Base-by-base conservation (phyloP, 2,888 invertebrate genomes). In the Prosopocoilus inquinatus region DNA sequence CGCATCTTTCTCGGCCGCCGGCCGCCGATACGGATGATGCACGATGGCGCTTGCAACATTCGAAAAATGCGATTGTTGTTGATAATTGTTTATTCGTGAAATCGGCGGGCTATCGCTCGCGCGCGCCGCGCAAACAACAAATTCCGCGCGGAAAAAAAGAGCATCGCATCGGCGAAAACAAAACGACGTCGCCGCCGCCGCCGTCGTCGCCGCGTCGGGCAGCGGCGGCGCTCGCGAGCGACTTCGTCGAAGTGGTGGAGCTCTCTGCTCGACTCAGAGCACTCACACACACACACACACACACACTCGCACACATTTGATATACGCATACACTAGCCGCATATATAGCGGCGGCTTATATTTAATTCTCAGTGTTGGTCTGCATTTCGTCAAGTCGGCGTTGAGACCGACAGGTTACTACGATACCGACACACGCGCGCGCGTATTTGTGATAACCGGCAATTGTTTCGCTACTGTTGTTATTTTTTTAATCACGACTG, bases 331-430 rank as follows among this genome's bases (percentile, higher is more conserved):
- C 41, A 41, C 41, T 41, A 41, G 38, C 11, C 15, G 16, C 12
- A 41, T 15, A 41, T 38, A 38, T 38, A 38, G 11, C 13, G 12
- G 41, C 41, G n/a, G 41, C 41, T 11, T 41, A 16, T 41, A 16
- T 41, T 15, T 16, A 41, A 41, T 41, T 41, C 41, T 41, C 41
- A 41, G 41, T 41, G 41, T 41, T 41, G 41, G 41, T 41, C 41
- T 16, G 41, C 41, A 41, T 41, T 15, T 41, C 41, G 41, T 41
- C 41, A 41, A 41, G 41, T 41, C 41, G 41, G 41, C 41, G 41
- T 41, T 41, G 41, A n/a, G 16, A 41, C 41, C 15, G 41, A 41
- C 41, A 41, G 41, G 41, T 41, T 41, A 13, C 41, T 41, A 16
- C 16, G 15, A 41, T 41, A 41, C 41, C 41, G 41, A 41, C 41